Evolutionary conservation across 1,140 invertebrate genomes (phyloP), one percentile per base, ranked within the genome.

Genomic region (Pararge aegeria): DNA sequence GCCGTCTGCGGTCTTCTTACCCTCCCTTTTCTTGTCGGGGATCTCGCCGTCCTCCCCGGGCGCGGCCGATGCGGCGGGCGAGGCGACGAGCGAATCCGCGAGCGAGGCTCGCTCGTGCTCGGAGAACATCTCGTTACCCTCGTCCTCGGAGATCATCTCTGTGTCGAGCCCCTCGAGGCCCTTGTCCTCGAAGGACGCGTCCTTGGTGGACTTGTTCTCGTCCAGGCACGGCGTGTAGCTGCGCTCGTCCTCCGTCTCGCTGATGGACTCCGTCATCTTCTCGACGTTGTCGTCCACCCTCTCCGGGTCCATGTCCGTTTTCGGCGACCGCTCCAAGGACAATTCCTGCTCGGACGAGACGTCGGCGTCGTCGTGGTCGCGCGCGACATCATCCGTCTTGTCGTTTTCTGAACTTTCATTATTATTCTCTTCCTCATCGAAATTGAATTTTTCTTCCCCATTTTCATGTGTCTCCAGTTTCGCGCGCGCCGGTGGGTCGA

Each of bases 201-300:
- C 87, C 46, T 84, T 57, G 13, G 19, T 85, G n/a, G 83, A 87
- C 63, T 87, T 90, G 59, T 92, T 92, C 66, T 94, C 93, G 75
- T 94, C 93, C 48, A 94, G 80, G 64, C 93, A 93, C 0, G 93
- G 93, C 16, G 93, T 94, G 73, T 94, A 94, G 46, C 92, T 93
- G 29, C 93, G 81, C 73, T 93, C 93, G 61, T 91, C 89, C 71
- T 93, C 92, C 0, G 83, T 89, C 64, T 92, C 92, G 66, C 91
- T 92, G 50, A 92, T 92, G 44, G 92, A 92, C 70, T 93, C 92
- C 0, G 91, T 92, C 88, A 92, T 91, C 66, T 92, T 91, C 59
- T 90, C 89, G 10, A 80, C 55, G 52, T 70, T 75, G 24, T 75
- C 75, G 7, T 76, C 70, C 16, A 21, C 54, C 56, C 61, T 65